Conservation (phyloP, 2,888 invertebrate species). For the Tenthredo notha region DNA sequence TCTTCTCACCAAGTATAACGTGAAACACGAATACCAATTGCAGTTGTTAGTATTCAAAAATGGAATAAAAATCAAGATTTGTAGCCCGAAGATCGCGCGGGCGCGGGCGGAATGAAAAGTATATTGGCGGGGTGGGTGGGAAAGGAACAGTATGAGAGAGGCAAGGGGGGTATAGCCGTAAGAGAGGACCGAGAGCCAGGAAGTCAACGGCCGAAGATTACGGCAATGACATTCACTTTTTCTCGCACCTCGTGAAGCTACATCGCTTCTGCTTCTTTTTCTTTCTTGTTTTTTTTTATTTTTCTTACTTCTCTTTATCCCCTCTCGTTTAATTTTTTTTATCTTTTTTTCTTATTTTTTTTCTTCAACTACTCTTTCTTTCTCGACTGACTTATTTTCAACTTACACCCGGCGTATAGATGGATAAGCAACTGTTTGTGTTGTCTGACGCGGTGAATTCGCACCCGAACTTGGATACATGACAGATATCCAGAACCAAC, state of each 20-base stretch:
- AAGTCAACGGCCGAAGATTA: constrained; percentile 78
- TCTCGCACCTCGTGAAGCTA: constrained; percentile 69
- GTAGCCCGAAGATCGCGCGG: constrained; percentile 22
- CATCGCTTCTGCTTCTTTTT: constrained; percentile 40
- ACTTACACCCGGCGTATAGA: constrained; percentile 27
- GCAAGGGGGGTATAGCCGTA: constrained; percentile 59
- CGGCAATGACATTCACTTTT: constrained; percentile 79
- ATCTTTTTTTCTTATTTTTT: constrained; percentile 55
- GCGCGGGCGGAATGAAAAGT: constrained; percentile 47
- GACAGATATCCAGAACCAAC: constrained; percentile 16
- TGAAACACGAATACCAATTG: background rate
- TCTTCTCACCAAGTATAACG: background rate
- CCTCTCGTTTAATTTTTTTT: background rate
- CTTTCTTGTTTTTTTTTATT: constrained; percentile 57
- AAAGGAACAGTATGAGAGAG: constrained; percentile 58
- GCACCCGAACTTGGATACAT: background rate
- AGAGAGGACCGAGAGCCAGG: constrained; percentile 62
- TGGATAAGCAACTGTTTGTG: background rate
- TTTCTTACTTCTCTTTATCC: constrained; percentile 59
- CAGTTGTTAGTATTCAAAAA: constrained; percentile 13
- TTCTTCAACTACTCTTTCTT: constrained; percentile 57
- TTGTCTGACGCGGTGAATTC: constrained; percentile 21
- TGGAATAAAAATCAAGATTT: constrained; percentile 1
- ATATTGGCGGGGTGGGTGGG: constrained; percentile 49
- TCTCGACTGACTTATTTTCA: constrained; percentile 44